Base-by-base conservation (phyloP, 2,797 vertebrate species). In the Corythornis leucogaster region DNA sequence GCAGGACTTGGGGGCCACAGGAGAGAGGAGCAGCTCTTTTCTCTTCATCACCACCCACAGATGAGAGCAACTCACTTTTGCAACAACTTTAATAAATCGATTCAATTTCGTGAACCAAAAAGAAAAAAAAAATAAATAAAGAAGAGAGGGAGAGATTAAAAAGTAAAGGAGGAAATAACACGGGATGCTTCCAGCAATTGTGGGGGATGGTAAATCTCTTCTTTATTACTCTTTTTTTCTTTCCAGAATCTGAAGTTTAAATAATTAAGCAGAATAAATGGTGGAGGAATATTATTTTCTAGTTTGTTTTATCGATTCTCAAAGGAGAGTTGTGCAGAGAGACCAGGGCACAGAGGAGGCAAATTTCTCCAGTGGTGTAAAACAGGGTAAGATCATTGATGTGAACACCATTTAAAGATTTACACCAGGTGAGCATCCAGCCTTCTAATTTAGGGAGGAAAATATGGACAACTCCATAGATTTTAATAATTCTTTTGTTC, bases 41-140 rank as follows among this genome's bases (percentile, higher is more conserved):
- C 91, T 94, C 86, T 92, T 95, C 91, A 79, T 87, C 73, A 58
- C 83, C 67, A 28, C 33, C 53, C 46, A 20, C 30, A 77, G 92
- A 92, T 91, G 76, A 48, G 71, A 91, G 82, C 66, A 57, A 93
- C 94, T 46, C 53, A n/a, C 80, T 88, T 90, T 89, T 48, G 81
- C 90, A 96, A 85, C 82, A 67, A 33, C 85, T 95, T 94, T 87
- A 96, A 97, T 93, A 96, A 92, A 95, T 87, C 28, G 85, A 59
- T 95, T 96, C 95, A 92, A 90, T 95, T 87, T 97, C 93, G 74
- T 5, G 50, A 94, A 86, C 46, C 51, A 40, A 94, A 90, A 93
- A 90, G 66, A 53, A 13, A 50, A 42, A 43, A 28, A 30, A 35
- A 33, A 50, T 25, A 15, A 16, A 15, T 15, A 13, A 17, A n/a